Base-by-base conservation (phyloP, 1,140 invertebrate genomes). In the Monochamus saltuarius region DNA sequence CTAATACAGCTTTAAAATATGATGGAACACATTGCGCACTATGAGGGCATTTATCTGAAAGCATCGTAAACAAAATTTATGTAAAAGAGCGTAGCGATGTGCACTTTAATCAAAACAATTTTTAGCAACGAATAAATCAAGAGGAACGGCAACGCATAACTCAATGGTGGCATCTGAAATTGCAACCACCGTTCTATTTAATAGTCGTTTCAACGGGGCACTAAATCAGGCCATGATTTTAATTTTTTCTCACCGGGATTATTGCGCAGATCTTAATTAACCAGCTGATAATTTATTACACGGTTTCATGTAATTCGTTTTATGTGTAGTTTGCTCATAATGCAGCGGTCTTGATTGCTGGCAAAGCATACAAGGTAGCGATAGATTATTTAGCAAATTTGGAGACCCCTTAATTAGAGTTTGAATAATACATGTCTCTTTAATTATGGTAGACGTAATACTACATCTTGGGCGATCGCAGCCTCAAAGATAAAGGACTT, bases 141-240 rank as follows among this genome's bases (percentile, higher is more conserved):
- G 19, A 35, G 37, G 10, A 56, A 37, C 39, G 9, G 19, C 29
- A 17, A 6, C 14, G 29, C 51, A 60, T 60, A 60, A 45, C 38
- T 54, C 49, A 54, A 46, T 53, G 50, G 13, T 29, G 62, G 62
- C 62, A 65, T 34, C 54, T 58, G 53, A 65, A 65, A 65, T 61
- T 65, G 62, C 62, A 65, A 65, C 62, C 59, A 59, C 62, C 53
- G 62, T 60, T 65, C 62, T 61, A 61, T 61, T 61, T 65, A 65
- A 65, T 61, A 61, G 62, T 61, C 45, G 36, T 65, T 65, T 65
- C 62, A 65, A 61, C 62, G 40, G 40, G 52, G 19, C 46, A 61
- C 62, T 65, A 65, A 65, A 65, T 65, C 62, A 65, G 36, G 38
- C 45, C 57, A 36, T 57, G 55, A 43, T 43, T 61, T 43, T 47